Conservation (phyloP, 2,797 vertebrate genomes). For the Orientallactaga sibirica region DNA sequence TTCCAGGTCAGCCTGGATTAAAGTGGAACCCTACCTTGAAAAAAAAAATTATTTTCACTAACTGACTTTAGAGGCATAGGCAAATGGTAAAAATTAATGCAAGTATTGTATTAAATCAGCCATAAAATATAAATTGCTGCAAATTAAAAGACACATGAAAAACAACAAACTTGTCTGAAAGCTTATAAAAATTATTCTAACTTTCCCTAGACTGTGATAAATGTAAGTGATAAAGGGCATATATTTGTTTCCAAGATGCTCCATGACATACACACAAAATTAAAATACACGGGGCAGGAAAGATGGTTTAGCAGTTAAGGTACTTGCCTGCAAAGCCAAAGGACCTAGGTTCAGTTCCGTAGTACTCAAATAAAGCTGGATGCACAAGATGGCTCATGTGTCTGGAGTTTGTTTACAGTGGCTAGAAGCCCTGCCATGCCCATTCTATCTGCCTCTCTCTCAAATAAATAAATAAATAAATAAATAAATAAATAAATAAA, state of each 20-base stretch:
- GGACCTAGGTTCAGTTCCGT: no score
- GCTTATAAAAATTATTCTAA: constrained; percentile 26
- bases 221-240: constrained; percentile 17
- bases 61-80: constrained; percentile 33
- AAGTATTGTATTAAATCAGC: not conserved
- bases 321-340: no score
- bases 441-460: no score
- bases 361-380: no score
- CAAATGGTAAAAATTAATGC: constrained; percentile 46
- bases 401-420: no score
- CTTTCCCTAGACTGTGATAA: constrained; percentile 6
- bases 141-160: constrained; percentile 38
- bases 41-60: not conserved
- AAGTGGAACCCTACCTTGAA: no score
- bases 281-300: not conserved
- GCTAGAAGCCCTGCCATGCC: no score
- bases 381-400: no score
- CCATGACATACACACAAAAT: constrained; percentile 4
- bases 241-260: constrained; percentile 47
- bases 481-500: no score
- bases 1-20: no score
- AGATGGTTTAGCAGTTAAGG: no score
- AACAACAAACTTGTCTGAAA: constrained; percentile 45
- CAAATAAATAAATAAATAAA: no score
- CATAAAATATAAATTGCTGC: constrained; percentile 13